Percentiles rank a stretch among this genome's conserved stretches.
Evolutionary conservation across 2,797 vertebrate species (phyloP).

Genomic region (Darevskia nairensis): DNA sequence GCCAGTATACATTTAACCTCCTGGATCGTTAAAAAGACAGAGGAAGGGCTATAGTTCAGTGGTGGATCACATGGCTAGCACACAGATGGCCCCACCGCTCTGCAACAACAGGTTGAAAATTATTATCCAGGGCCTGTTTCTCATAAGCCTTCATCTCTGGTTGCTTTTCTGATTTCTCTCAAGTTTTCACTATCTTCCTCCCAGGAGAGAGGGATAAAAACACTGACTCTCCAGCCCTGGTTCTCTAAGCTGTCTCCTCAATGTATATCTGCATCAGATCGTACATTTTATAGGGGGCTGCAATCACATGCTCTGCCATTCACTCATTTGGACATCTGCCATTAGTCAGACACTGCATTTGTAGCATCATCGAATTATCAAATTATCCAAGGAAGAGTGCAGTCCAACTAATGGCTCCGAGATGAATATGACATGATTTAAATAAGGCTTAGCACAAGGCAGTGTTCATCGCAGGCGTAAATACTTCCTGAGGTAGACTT

Average conservation of each 20-base stretch:
- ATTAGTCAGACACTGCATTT: not conserved
- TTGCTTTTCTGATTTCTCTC: not conserved
- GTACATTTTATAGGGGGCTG: not conserved
- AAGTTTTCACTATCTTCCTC: not conserved
- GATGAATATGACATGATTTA: not conserved
- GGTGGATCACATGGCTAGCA: not conserved
- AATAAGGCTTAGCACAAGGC: not conserved
- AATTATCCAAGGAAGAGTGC: not conserved
- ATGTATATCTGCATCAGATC: not conserved
- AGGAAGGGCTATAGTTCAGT: slow-evolving; percentile 14
- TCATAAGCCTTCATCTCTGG: not conserved
- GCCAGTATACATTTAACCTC: slow-evolving; percentile 9
- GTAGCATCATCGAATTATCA: not conserved
- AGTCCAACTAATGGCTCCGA: not conserved
- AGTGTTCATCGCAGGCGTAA: not conserved
- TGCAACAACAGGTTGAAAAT: not conserved
- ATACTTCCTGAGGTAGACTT: not conserved
- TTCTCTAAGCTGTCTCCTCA: not conserved
- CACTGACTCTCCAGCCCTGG: no score
- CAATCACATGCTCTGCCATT: not conserved
- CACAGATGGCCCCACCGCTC: not conserved
- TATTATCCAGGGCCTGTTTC: not conserved
- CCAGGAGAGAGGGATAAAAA: not conserved
- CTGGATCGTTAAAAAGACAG: not conserved
- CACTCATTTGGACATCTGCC: not conserved